A percentile compares a stretch with the other conserved stretches of the same genome.
Conservation (phyloP, 92 coral and sea anemone genomes). For the Diadumene lineata region DNA sequence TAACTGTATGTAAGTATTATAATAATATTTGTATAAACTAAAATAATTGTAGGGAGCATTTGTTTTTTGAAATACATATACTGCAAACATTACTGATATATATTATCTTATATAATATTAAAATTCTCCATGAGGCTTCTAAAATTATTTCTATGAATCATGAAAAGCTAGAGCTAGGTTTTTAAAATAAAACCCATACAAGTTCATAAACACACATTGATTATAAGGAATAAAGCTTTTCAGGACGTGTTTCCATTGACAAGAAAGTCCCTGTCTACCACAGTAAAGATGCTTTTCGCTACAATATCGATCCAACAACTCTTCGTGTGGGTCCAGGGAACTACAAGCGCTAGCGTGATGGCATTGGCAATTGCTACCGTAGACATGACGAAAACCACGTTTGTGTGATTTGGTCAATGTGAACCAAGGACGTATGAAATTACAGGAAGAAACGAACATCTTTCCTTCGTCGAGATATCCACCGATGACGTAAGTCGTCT, state of each 20-base stretch:
- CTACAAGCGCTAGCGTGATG: conserved; percentile 45
- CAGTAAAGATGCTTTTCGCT: conserved; percentile 30
- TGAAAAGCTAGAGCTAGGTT: conserved; percentile 4
- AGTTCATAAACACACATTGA: conserved; percentile 2
- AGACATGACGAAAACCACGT: conserved; percentile 64
- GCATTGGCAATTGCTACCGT: conserved; percentile 73
- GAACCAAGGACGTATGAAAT: conserved; percentile 79
- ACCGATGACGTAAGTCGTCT: conserved; percentile 69
- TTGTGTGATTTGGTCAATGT: conserved; percentile 70
- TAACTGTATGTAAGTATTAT: too few relatives aligned
- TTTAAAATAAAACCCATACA: conserved; percentile 12
- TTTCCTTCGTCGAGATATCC: conserved; percentile 72
- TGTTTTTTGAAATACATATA: too few relatives aligned
- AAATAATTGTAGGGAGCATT: too few relatives aligned
- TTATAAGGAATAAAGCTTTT: conserved; percentile 12
- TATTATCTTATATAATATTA: too few relatives aligned
- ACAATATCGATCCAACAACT: conserved; percentile 24
- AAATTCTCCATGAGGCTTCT: too few relatives aligned
- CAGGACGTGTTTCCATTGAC: conserved; percentile 29
- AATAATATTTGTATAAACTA: too few relatives aligned
- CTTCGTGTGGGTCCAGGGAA: conserved; percentile 31
- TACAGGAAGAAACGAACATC: conserved; percentile 73
- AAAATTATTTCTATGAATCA: too few relatives aligned
- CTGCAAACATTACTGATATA: too few relatives aligned
- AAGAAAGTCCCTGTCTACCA: conserved; percentile 21